Evolutionary conservation across 2,797 vertebrate species (phyloP), one percentile per base, ranked within the genome.

Genomic region (Prunella strophiata): DNA sequence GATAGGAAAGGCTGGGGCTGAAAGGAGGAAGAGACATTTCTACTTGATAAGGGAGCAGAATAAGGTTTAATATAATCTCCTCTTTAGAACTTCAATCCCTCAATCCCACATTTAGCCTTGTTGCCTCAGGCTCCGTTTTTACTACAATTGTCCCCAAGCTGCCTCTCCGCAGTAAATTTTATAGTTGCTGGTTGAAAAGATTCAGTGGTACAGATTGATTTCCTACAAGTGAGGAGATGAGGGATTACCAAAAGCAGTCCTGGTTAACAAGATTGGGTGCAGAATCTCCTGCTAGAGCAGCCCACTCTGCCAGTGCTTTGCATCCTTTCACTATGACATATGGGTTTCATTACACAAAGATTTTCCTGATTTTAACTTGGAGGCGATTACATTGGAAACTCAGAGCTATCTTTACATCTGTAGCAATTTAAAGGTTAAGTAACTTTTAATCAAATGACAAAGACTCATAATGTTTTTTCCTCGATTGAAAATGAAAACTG

Each of bases 151-250:
- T 96, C 96, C 98, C 97, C 97, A 98, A 86, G 95, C 97, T 98
- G 97, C 96, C 96, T 97, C 95, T 91, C 93, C 2, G 50, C 97
- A 97, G 97, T 97, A 98, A 97, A 98, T 98, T 98, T 98, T 96
- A 95, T 95, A 78, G 96, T 86, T 95, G 96, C 88, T 97, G 90
- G 97, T 97, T 95, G 96, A 96, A 97, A 95, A 98, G 94, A 97
- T 97, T 97, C 98, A 98, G 97, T 96, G 94, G 97, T 97, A 97
- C 95, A 98, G 97, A 98, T 98, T 98, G 98, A 98, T 98, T 98
- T 98, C 98, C 95, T 96, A 96, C 97, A 80, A 91, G 97, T 93
- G 95, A 97, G 95, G 97, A 97, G 96, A 98, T 98, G 97, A 98
- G 98, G 97, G 97, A 98, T 98, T 97, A 98, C 96, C 97, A 97